Evolutionary conservation across 1,140 invertebrate genomes (phyloP).

Genomic region (Bathynomus jamesi): DNA sequence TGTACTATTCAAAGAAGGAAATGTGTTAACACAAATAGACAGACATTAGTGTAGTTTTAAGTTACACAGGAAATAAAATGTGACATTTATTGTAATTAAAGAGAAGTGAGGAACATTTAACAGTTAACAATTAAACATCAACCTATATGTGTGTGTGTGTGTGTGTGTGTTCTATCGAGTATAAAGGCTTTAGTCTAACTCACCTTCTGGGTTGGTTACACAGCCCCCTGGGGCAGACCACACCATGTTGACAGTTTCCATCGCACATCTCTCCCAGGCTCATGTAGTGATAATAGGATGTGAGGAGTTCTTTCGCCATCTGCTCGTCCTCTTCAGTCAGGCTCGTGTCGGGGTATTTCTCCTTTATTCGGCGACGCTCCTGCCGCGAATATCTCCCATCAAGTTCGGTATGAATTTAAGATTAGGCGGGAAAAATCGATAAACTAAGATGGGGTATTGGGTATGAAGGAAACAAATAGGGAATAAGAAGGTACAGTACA

Average conservation of each 20-base stretch:
- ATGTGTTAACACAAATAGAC: no score
- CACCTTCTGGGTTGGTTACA: conserved; percentile 32
- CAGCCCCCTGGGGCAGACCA: conserved; percentile 30
- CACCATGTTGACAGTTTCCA: conserved; percentile 58
- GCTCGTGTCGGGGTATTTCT: conserved; percentile 69
- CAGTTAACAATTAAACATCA: no score
- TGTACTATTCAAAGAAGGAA: no score
- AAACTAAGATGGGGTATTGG: conserved; percentile 5
- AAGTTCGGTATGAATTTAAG: neutral
- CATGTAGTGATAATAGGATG: conserved; percentile 69
- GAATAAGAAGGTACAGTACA: neutral
- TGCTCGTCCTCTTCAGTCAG: conserved; percentile 63
- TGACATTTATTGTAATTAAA: no score
- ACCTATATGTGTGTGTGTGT: no score
- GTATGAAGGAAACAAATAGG: neutral
- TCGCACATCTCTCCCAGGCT: conserved; percentile 70
- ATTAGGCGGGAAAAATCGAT: neutral
- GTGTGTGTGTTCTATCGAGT: no score
- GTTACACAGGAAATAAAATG: no score
- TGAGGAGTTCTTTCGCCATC: conserved; percentile 63
- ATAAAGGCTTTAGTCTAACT: no score
- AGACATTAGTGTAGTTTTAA: no score
- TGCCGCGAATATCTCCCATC: conserved; percentile 43
- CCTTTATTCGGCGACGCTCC: conserved; percentile 72
- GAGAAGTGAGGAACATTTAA: no score